Percentiles rank a stretch among this genome's conserved stretches.
These are phyloP conservation scores for Phragmatobia fuliginosa DNA, from an alignment of 2,888 invertebrate genomes.

Conservation along the genomic window DNA sequence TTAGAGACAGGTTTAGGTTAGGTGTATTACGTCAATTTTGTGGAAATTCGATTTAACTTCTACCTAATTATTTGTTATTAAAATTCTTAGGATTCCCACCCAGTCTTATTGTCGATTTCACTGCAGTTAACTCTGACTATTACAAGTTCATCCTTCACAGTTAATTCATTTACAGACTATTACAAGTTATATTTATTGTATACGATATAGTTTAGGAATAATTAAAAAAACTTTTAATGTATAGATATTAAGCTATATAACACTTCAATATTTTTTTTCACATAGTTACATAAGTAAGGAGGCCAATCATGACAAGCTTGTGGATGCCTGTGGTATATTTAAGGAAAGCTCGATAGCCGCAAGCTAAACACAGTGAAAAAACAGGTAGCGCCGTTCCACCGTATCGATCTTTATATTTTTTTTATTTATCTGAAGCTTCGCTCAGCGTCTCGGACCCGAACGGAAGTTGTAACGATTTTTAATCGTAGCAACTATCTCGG, in stretches of 20 bases:
- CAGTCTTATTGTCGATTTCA: not conserved
- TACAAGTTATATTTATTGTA: too few species aligned
- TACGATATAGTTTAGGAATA: not conserved
- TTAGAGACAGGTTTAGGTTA: not conserved
- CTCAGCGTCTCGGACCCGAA: slow-evolving; percentile 77
- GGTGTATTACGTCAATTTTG: not conserved
- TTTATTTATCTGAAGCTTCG: slow-evolving; percentile 82
- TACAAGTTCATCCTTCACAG: not conserved
- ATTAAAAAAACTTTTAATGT: not conserved
- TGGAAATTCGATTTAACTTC: not conserved
- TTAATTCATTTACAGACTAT: too few species aligned
- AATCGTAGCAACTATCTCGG: slow-evolving; percentile 84
- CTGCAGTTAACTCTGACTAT: not conserved
- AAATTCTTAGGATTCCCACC: not conserved
- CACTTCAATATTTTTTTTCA: not conserved
- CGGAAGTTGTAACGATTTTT: slow-evolving; percentile 87
- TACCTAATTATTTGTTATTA: not conserved
- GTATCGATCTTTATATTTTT: slow-evolving; percentile 85
- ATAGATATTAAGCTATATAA: not conserved
- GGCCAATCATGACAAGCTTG: slow-evolving; percentile 18
- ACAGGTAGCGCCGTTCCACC: slow-evolving; percentile 84
- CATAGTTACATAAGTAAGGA: slow-evolving; percentile 8
- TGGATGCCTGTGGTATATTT: slow-evolving; percentile 34
- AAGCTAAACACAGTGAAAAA: slow-evolving; percentile 76
- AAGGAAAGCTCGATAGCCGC: slow-evolving; percentile 62